A percentile compares a stretch with the other conserved stretches of the same genome.
Conservation (phyloP, 2,888 invertebrate genomes). For the Tenthredo amoena region DNA sequence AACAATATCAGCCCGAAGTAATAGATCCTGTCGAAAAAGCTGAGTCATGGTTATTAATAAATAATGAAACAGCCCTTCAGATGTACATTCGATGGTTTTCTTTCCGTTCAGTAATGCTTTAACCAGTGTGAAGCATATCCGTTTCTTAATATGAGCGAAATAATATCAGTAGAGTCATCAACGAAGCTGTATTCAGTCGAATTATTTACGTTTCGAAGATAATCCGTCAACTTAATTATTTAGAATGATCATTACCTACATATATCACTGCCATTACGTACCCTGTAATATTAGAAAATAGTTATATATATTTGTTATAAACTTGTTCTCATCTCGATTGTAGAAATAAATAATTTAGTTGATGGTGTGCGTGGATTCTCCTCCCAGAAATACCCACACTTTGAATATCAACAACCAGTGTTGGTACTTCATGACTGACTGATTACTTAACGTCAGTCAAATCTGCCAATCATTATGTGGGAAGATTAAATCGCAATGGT, state of each 20-base stretch:
- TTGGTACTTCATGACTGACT: neutral
- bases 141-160: too few relatives aligned
- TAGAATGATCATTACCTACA: neutral
- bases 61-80: too few relatives aligned
- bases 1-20: neutral
- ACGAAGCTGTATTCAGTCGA: neutral
- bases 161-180: neutral
- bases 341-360: neutral
- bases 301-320: neutral
- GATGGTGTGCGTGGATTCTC: neutral
- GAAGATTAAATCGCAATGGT: conserved; percentile 1
- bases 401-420: conserved; percentile 19
- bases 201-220: neutral
- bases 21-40: neutral
- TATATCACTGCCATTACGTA: neutral
- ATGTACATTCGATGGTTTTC: too few relatives aligned
- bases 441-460: conserved; percentile 32
- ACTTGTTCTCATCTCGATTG: neutral
- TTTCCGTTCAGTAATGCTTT: too few relatives aligned
- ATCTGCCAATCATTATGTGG: neutral
- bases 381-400: neutral
- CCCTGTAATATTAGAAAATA: neutral
- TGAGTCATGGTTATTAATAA: neutral
- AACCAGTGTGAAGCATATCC: too few relatives aligned
- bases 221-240: neutral